Base-by-base conservation (phyloP, 1,140 invertebrate genomes). In the Brachionus asplanchnoidis region DNA sequence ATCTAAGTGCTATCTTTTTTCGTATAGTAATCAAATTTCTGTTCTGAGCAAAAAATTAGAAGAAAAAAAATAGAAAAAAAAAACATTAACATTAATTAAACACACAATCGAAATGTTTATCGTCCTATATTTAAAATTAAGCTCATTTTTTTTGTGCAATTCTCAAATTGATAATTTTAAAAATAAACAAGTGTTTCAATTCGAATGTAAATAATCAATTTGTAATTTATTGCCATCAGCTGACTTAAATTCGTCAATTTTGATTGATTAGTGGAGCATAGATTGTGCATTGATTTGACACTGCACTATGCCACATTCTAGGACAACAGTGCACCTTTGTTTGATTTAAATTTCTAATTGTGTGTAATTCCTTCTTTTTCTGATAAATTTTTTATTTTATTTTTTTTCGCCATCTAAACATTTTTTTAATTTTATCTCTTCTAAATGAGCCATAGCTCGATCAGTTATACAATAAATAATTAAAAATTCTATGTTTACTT, bases 141-240 rank as follows among this genome's bases (percentile, higher is more conserved):
- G 6, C 66, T 68, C 66, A 68, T 68, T 68, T 68, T 26, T 66
- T 68, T 68, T 68, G 26, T 68, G 53, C 20, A 60, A 60, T 60
- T 60, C 53, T 20, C 7, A 60, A 60, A 60, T 23, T 60, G n/a
- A 20, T 23, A 23, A 60, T 23, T 60, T 60, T n/a, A 3, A 60
- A 66, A 68, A 68, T 68, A 68, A 68, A 68, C 66, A 68, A 68
- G 66, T 68, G 66, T 68, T 68, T 68, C 5, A 68, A 68, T 68
- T 68, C 32, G 12, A 40, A 32, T 68, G 66, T 68, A 68, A 68
- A 68, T 68, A 68, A 68, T 68, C 66, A 68, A 68, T 68, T 68
- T 68, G 66, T 68, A 68, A 68, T 68, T 68, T 68, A 68, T 68
- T 68, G 66, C 14, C 32, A 32, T 32, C 66, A 68, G 66, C 66